phyloP scores from a whole-genome alignment of 2,888 invertebrate species.

The Spicauda simplicius region DNA sequence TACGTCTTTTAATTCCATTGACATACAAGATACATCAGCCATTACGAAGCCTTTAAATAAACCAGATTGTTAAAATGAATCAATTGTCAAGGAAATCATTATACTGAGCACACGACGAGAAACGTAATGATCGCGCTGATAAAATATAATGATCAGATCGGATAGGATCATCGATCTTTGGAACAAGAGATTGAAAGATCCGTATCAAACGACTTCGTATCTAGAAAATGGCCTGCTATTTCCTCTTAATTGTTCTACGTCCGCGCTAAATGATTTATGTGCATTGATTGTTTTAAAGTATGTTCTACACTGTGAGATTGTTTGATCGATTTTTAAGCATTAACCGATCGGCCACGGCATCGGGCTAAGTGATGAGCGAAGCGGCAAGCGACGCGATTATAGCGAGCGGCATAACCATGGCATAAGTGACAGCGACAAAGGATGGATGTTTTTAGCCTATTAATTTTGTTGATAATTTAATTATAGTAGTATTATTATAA shows the following conservation, averaged over 20 bases:
- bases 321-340: slow-evolving; percentile 31
- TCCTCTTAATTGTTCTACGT: slow-evolving; percentile 37
- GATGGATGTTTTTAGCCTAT: too few species aligned
- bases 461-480: too few species aligned
- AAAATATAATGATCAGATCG: slow-evolving; percentile 35
- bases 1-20: background rate
- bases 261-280: slow-evolving; percentile 37
- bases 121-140: slow-evolving; percentile 34
- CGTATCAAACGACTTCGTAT: slow-evolving; percentile 30
- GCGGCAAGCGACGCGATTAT: too few species aligned
- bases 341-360: too few species aligned
- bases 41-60: slow-evolving; percentile 4
- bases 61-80: slow-evolving; percentile 29
- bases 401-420: too few species aligned
- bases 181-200: slow-evolving; percentile 37
- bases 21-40: background rate
- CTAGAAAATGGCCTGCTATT: slow-evolving; percentile 34
- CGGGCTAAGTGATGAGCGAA: too few species aligned
- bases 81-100: slow-evolving; percentile 38
- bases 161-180: slow-evolving; percentile 33
- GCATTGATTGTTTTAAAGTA: slow-evolving; percentile 30
- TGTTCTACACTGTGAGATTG: slow-evolving; percentile 17
- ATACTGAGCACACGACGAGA: slow-evolving; percentile 31
- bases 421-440: too few species aligned
- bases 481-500: too few species aligned